Evolutionary conservation across 2,797 vertebrate species (phyloP).

Genomic region (Anomalospiza imberbis): DNA sequence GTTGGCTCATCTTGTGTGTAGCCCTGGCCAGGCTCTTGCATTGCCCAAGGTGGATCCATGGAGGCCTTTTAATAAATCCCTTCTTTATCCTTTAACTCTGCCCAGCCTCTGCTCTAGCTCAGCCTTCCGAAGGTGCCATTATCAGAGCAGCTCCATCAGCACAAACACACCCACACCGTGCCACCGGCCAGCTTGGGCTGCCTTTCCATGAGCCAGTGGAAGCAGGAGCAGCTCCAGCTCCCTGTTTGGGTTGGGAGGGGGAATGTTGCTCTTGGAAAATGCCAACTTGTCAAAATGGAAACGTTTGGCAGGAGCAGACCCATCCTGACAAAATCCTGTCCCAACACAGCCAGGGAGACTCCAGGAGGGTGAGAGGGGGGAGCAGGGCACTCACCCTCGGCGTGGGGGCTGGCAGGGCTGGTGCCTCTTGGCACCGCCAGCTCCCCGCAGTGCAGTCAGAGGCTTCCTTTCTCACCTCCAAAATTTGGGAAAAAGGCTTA

Average conservation of each 20-base stretch:
- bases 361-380: not conserved
- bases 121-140: not conserved
- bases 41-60: not conserved
- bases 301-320: not conserved
- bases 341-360: not conserved
- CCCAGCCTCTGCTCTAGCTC: not conserved
- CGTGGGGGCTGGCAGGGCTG: rapidly evolving
- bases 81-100: not conserved
- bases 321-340: not conserved
- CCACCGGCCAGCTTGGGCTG: not conserved
- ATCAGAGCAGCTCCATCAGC: not conserved
- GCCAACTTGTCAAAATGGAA: not conserved
- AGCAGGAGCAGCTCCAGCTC: not conserved
- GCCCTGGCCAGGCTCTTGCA: not conserved
- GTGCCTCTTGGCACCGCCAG: not conserved
- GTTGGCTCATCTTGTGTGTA: not conserved
- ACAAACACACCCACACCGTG: not conserved
- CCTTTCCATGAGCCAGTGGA: not conserved
- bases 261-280: not conserved
- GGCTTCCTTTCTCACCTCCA: not conserved
- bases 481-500: not conserved
- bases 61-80: not conserved
- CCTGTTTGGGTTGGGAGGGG: not conserved
- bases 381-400: rapidly evolving
- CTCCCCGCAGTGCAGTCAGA: rapidly evolving